Conservation (phyloP, 2,888 invertebrate species). For the Ectropis crepuscularia region DNA sequence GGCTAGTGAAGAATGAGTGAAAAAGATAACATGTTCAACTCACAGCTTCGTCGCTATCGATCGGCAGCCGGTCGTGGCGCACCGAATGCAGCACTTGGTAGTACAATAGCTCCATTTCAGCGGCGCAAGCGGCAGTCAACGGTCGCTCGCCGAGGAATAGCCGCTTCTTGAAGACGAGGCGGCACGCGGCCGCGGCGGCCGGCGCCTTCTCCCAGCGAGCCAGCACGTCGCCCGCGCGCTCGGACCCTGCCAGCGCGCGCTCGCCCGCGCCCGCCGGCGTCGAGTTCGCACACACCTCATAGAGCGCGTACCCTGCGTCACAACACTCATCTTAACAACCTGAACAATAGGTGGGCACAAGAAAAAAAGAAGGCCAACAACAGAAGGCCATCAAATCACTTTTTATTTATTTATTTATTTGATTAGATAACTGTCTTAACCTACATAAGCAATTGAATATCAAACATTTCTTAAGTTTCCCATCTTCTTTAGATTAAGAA, state of each 20-base stretch:
- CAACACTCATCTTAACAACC: too few relatives aligned
- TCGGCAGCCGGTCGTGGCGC: slow-evolving; percentile 95
- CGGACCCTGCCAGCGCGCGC: slow-evolving; percentile 92
- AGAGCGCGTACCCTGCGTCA: slow-evolving; percentile 92
- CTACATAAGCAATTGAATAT: too few relatives aligned
- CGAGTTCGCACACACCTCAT: slow-evolving; percentile 94
- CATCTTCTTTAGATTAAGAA: too few relatives aligned
- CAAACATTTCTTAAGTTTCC: too few relatives aligned
- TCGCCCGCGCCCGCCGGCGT: slow-evolving; percentile 84
- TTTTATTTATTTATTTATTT: too few relatives aligned
- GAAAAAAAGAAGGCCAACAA: too few relatives aligned
- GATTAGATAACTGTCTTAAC: too few relatives aligned
- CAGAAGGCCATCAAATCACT: too few relatives aligned
- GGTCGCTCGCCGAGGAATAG: slow-evolving; percentile 76
- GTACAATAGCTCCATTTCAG: slow-evolving; percentile 96
- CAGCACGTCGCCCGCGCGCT: slow-evolving; percentile 97
- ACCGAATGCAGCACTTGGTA: slow-evolving; percentile 97
- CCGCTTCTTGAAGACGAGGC: slow-evolving; percentile 78
- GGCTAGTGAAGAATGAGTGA: too few relatives aligned
- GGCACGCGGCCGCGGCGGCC: slow-evolving; percentile 87
- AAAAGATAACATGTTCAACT: slow-evolving; percentile 64
- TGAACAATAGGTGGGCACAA: too few relatives aligned
- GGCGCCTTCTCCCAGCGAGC: slow-evolving; percentile 97
- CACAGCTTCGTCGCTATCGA: slow-evolving; percentile 97
- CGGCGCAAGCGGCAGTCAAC: slow-evolving; percentile 86